Evolutionary conservation across 2,888 invertebrate species (phyloP).

Genomic region (Dynastes grantii): DNA sequence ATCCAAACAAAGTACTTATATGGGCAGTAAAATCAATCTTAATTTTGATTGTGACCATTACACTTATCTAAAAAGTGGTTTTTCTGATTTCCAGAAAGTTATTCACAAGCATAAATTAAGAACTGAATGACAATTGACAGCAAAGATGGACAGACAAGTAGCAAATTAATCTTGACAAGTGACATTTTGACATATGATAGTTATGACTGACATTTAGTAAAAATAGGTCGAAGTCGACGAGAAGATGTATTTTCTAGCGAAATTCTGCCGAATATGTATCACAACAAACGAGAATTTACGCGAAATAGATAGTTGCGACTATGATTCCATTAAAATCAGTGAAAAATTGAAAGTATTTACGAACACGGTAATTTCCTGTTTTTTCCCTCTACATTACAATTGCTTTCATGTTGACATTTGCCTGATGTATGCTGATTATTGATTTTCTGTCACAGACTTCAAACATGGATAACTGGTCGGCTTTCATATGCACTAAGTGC

Average conservation of each 20-base stretch:
- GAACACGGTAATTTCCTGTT: slow-evolving; percentile 65
- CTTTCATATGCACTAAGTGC: slow-evolving; percentile 67
- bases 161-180: slow-evolving; percentile 61
- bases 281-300: slow-evolving; percentile 64
- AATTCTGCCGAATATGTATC: slow-evolving; percentile 69
- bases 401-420: slow-evolving; percentile 12
- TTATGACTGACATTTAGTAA: slow-evolving; percentile 67
- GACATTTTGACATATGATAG: slow-evolving; percentile 69
- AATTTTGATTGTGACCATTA: too few relatives aligned
- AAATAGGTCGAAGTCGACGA: slow-evolving; percentile 49
- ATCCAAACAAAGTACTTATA: too few relatives aligned
- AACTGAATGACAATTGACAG: slow-evolving; percentile 31
- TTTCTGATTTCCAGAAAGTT: neutral
- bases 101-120: neutral
- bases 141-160: slow-evolving; percentile 37
- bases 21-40: too few relatives aligned
- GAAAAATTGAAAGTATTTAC: slow-evolving; percentile 68
- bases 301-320: slow-evolving; percentile 66
- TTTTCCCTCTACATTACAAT: neutral
- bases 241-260: slow-evolving; percentile 68
- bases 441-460: slow-evolving; percentile 64
- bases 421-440: slow-evolving; percentile 4
- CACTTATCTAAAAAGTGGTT: too few relatives aligned
- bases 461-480: slow-evolving; percentile 65
- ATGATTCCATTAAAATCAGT: slow-evolving; percentile 66